Conservation (phyloP, 1,140 invertebrate genomes). For the Drosophila baimaii region DNA sequence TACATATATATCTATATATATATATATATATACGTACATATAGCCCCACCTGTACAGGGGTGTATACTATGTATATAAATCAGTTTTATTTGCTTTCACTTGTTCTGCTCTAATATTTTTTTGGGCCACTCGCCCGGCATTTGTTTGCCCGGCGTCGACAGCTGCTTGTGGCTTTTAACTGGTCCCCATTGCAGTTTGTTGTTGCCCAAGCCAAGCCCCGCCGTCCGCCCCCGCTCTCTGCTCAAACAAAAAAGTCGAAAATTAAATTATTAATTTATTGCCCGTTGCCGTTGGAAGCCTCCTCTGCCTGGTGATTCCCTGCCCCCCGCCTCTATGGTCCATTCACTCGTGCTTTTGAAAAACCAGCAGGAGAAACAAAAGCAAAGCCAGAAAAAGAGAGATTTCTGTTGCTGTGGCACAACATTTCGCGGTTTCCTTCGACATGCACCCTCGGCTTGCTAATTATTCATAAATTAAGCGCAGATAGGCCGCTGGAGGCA, state of each 20-base stretch:
- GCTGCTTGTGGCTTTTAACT: constrained; percentile 66
- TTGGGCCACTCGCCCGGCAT: constrained; percentile 54
- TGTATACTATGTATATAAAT: constrained; percentile 62
- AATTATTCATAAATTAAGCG: constrained; percentile 84
- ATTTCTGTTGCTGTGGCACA: constrained; percentile 50
- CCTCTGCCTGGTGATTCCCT: background rate
- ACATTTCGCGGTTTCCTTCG: constrained; percentile 65
- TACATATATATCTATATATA: constrained; percentile 7
- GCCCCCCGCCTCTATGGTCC: constrained; percentile 34
- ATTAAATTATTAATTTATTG: constrained; percentile 84
- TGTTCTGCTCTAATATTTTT: constrained; percentile 72
- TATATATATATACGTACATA: constrained; percentile 1
- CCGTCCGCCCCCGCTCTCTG: background rate
- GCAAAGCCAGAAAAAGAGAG: constrained; percentile 24
- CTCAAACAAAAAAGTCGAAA: constrained; percentile 79
- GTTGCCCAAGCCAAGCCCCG: constrained; percentile 7
- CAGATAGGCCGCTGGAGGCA: constrained; percentile 35
- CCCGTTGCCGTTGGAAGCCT: constrained; percentile 45
- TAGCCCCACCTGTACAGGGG: constrained; percentile 19
- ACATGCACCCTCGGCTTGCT: constrained; percentile 59
- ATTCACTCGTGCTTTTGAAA: constrained; percentile 42
- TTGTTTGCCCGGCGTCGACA: constrained; percentile 69
- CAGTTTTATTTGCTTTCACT: constrained; percentile 80
- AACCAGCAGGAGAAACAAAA: constrained; percentile 25
- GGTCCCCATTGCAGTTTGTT: constrained; percentile 58